Base-by-base conservation (phyloP, 2,888 invertebrate genomes). In the Aphodius granarius region DNA sequence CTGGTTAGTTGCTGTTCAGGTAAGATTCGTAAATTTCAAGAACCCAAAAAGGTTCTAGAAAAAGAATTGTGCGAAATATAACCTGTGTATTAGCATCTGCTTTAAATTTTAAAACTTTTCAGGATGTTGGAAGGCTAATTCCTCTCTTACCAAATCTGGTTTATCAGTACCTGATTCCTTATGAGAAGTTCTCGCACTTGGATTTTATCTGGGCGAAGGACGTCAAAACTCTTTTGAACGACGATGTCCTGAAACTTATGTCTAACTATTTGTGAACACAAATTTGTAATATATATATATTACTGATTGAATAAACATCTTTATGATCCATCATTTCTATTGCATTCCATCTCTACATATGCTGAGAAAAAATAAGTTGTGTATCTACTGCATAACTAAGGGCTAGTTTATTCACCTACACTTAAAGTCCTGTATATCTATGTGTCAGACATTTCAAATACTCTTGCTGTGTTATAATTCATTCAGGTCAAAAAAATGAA, bases 171-270 rank as follows among this genome's bases (percentile, higher is more conserved):
- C 85, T 89, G 63, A 88, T 93, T 5, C 88, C 89, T 0, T 85
- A 89, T 81, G 80, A 86, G 0, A 85, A 85, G 3, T 94, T 92
- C 81, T 92, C 90, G 82, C 94, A 94, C 83, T 82, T 93, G 76
- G 93, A 94, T 82, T 93, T 92, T 83, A 85, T 92, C 75, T 92
- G 91, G 90, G 93, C 90, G 9, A 90, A 89, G n/a, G 88, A 92
- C 82, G 91, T 90, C 16, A 68, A 68, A 20, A 68, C 19, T 5
- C 21, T 68, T 19, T 21, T 68, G 20, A 20, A 68, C 20, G 68
- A 68, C 13, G 68, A 68, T 19, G 68, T 68, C 22, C 13, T 68
- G 68, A 68, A 68, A 22, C 68, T 68, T n/a, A 68, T 68, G 68
- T 20, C 18, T n/a, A 68, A 5, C 68, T 68, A 68, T 21, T 68